Base-by-base conservation (phyloP, 1,140 invertebrate species). In the Eciton burchellii region DNA sequence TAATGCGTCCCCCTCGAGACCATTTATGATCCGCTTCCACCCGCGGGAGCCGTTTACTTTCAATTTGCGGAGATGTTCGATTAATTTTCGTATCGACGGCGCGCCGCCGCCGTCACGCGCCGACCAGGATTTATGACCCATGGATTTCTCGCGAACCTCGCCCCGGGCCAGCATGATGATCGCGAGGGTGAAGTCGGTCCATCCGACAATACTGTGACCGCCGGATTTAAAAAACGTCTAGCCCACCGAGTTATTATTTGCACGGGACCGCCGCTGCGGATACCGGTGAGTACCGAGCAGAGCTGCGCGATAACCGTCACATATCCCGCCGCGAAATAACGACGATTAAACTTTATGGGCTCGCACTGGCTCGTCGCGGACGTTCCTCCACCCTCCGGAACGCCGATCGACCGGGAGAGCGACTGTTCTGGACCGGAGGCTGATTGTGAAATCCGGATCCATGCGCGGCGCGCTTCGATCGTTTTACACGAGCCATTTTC, bases 271-370 rank as follows among this genome's bases (percentile, higher is more conserved):
- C 3, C 14, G n/a, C 9, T 8, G 35, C 11, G 65, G 45, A 54
- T 62, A 59, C 29, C 14, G 54, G 35, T 26, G 19, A 16, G 45
- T n/a, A 29, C 19, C 76, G 47, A 35, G 41, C 26, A 47, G 63
- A 56, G 65, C 54, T 29, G 81, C 43, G 81, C 54, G 81, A 85
- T 86, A 88, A 35, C 35, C 35, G 35, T 35, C 84, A n/a, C n/a
- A 63, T 84, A 86, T 74, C 77, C 82, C 68, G 6, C 84, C 71
- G 81, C 76, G 89, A 89, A 89, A 89, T 91, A 87, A 77, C 85
- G 71, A 56, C 87, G 88, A 91, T 90, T 91, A 91, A 91, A 89
- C 81, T 91, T 90, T 90, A 90, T 89, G 87, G 73, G 83, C 66
- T 70, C 60, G 66, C 68, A 87, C 86, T 83, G 81, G 41, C 84